A percentile compares a stretch with the other conserved stretches of the same genome.
These are phyloP conservation scores for Auanema sp. DNA, from an alignment of 2,888 invertebrate genomes.

Conservation along the genomic window DNA sequence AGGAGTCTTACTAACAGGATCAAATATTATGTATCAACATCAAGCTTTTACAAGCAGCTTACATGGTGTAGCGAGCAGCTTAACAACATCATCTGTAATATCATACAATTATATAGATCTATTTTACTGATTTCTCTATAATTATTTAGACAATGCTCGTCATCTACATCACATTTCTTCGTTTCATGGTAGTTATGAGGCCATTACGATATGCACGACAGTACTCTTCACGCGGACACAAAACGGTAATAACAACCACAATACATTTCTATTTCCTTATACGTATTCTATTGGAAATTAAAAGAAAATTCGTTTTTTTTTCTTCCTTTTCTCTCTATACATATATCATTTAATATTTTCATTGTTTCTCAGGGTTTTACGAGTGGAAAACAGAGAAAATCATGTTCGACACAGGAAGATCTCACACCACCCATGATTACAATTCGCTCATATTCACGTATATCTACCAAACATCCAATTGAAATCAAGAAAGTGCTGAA, in stretches of 20 bases:
- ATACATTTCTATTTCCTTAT: not conserved
- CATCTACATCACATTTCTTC: constrained; percentile 58
- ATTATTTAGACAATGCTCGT: constrained; percentile 59
- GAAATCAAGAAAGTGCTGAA: constrained; percentile 38
- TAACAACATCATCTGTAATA: constrained; percentile 55
- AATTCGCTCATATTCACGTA: constrained; percentile 19
- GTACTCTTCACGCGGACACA: constrained; percentile 11
- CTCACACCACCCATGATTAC: not conserved
- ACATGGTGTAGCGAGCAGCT: constrained; percentile 50
- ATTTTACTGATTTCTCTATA: not conserved
- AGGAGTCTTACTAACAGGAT: constrained; percentile 43
- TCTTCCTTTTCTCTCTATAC: not conserved
- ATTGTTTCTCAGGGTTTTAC: not conserved
- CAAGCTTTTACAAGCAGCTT: constrained; percentile 44
- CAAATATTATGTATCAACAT: constrained; percentile 54
- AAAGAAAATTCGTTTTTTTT: not conserved
- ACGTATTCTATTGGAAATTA: not conserved
- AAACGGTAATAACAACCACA: constrained; percentile 15
- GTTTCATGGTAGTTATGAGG: constrained; percentile 57
- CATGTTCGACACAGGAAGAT: not conserved
- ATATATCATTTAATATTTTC: not conserved
- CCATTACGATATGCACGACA: constrained; percentile 54
- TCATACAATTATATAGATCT: not conserved
- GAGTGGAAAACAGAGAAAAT: not conserved
- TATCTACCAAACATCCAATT: constrained; percentile 29